These are phyloP conservation scores for Lathronympha strigana DNA, from an alignment of 2,888 invertebrate species.

Conservation along the genomic window DNA sequence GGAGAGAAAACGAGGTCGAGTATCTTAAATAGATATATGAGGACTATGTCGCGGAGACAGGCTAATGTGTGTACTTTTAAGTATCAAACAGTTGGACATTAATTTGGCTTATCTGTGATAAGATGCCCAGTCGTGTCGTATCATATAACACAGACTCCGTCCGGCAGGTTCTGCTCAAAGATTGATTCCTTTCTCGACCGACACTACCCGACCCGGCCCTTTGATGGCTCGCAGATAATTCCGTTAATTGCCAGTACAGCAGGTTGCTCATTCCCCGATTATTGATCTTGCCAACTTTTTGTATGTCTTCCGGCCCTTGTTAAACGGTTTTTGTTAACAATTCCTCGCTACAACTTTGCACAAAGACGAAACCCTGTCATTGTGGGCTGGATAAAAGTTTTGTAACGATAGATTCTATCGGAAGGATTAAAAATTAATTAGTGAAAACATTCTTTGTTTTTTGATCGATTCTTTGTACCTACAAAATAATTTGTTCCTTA, in stretches of 20 bases:
- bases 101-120: background rate
- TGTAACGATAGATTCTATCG: slow-evolving; percentile 37
- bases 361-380: slow-evolving; percentile 58
- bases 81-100: no score
- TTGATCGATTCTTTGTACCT: background rate
- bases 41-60: no score
- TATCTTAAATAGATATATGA: no score
- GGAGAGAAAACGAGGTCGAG: no score
- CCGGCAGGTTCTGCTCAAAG: slow-evolving; percentile 68
- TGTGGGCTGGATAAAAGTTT: slow-evolving; percentile 45
- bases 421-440: slow-evolving; percentile 34
- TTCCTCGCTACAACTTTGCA: slow-evolving; percentile 51
- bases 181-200: slow-evolving; percentile 72
- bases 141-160: slow-evolving; percentile 49
- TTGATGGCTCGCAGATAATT: slow-evolving; percentile 76
- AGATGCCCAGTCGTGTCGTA: slow-evolving; percentile 52
- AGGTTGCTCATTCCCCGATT: slow-evolving; percentile 74
- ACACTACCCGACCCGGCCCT: slow-evolving; percentile 46
- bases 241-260: slow-evolving; percentile 76
- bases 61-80: no score
- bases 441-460: background rate
- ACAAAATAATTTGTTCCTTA: background rate
- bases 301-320: slow-evolving; percentile 74
- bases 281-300: slow-evolving; percentile 75
- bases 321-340: slow-evolving; percentile 64